A percentile compares a stretch with the other conserved stretches of the same genome.
Conservation (phyloP, 2,888 invertebrate genomes). For the Trichogramma evanescens region DNA sequence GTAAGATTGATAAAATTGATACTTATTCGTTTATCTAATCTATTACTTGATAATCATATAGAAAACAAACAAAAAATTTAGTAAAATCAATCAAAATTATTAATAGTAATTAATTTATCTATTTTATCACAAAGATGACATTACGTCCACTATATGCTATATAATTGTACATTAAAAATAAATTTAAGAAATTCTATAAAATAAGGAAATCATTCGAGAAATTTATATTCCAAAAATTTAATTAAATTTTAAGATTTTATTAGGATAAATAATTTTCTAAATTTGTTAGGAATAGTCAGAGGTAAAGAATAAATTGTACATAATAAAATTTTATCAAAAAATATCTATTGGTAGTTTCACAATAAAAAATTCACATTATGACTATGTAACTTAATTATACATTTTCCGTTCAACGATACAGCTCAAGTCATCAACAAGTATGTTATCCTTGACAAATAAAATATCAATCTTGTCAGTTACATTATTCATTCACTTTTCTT, state of each 20-base stretch:
- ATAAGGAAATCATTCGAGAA: neutral
- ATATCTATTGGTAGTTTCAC: conserved; percentile 31
- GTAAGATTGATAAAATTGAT: no score
- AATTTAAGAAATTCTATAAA: neutral
- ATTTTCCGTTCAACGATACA: conserved; percentile 14
- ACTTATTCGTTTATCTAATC: no score
- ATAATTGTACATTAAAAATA: neutral
- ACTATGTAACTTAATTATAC: conserved; percentile 22
- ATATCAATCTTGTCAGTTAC: conserved; percentile 19
- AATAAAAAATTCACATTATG: conserved; percentile 27
- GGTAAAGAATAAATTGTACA: neutral
- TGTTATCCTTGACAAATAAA: conserved; percentile 14
- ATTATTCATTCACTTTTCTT: neutral
- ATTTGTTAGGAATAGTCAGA: neutral
- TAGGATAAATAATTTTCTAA: neutral
- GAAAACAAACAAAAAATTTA: no score
- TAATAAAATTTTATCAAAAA: conserved; percentile 23
- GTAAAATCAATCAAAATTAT: no score
- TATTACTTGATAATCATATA: no score
- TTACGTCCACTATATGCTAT: neutral
- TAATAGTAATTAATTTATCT: neutral
- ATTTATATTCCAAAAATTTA: neutral
- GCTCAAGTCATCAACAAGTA: conserved; percentile 8
- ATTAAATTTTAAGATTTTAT: neutral
- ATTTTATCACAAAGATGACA: neutral